Evolutionary conservation across 2,888 invertebrate genomes (phyloP), one percentile per base, ranked within the genome.

Genomic region (Rhagonycha lutea): DNA sequence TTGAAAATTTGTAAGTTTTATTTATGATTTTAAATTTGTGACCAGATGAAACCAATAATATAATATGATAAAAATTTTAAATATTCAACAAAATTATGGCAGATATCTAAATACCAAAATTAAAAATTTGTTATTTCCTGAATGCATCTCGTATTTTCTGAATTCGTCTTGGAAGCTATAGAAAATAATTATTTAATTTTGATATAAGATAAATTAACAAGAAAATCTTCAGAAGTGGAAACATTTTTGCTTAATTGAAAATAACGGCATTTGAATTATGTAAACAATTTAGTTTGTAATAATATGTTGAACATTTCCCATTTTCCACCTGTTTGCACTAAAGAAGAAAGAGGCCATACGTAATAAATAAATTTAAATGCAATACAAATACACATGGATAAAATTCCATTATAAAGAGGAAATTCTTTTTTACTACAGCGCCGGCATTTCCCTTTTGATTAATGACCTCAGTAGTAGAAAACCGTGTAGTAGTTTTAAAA

Each of bases 391-490:
- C 32, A 32, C 32, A n/a, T 32, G 32, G 32, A 29, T 68, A 68
- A 26, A 68, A 29, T 29, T 67, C 60, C 32, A 24, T 60, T 72
- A 67, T 72, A n/a, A 67, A 72, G 61, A 14, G 12, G 18, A 26
- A 24, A 62, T 70, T 68, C 62, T 32, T 73, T 60, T 62, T n/a
- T 8, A 60, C 18, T 11, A 47, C 28, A 69, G 62, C 68, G 72
- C 72, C 47, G 32, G 14, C 72, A 67, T 67, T 74, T 67, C 63
- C 69, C 77, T 80, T 76, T 76, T 80, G 80, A 80, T 80, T 79
- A 80, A 80, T 78, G 75, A 73, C 73, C 60, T 8, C 47, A 74
- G 75, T 79, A 80, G 80, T 80, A 76, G 77, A 78, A 77, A 80
- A 79, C 79, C 69, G 65, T 80, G 80, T 80, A 78, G 74, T 70